These are phyloP conservation scores for Diachasma alloeum DNA, from an alignment of 1,140 invertebrate species.

Conservation along the genomic window DNA sequence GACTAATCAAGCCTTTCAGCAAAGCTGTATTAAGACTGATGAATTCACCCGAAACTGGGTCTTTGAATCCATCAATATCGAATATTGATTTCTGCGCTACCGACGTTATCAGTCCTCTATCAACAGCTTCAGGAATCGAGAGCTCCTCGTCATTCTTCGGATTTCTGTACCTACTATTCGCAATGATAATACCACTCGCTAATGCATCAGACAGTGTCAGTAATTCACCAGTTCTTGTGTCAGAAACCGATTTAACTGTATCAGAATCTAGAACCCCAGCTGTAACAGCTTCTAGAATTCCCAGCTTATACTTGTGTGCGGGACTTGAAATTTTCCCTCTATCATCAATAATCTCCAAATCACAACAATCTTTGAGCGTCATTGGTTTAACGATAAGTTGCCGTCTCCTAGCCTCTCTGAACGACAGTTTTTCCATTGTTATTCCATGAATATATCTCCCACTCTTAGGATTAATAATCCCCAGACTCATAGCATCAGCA, in stretches of 20 bases:
- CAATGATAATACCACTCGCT: slow-evolving; percentile 77
- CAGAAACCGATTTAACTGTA: slow-evolving; percentile 81
- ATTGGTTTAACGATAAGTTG: slow-evolving; percentile 87
- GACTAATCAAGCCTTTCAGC: slow-evolving; percentile 78
- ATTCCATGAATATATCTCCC: slow-evolving; percentile 81
- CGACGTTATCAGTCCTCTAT: slow-evolving; percentile 87
- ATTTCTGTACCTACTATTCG: slow-evolving; percentile 78
- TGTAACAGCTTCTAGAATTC: slow-evolving; percentile 84
- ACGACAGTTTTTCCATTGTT: slow-evolving; percentile 77
- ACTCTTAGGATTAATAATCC: slow-evolving; percentile 80
- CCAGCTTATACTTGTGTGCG: slow-evolving; percentile 76
- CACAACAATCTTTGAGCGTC: slow-evolving; percentile 87
- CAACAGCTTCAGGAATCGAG: slow-evolving; percentile 82
- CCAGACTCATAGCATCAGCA: slow-evolving; percentile 77
- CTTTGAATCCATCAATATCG: slow-evolving; percentile 90
- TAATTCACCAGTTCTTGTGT: slow-evolving; percentile 80
- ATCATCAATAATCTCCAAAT: slow-evolving; percentile 82
- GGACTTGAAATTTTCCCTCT: slow-evolving; percentile 82
- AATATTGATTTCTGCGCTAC: slow-evolving; percentile 89
- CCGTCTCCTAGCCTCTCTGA: slow-evolving; percentile 81
- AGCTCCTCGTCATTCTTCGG: slow-evolving; percentile 75
- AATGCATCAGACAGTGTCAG: slow-evolving; percentile 87
- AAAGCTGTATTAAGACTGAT: slow-evolving; percentile 89
- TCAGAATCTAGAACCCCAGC: slow-evolving; percentile 87
- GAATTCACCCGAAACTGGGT: slow-evolving; percentile 81